Percentiles rank a stretch among this genome's conserved stretches.
Evolutionary conservation across 1,140 invertebrate genomes (phyloP).

Genomic region (Geopemphigus sp.): DNA sequence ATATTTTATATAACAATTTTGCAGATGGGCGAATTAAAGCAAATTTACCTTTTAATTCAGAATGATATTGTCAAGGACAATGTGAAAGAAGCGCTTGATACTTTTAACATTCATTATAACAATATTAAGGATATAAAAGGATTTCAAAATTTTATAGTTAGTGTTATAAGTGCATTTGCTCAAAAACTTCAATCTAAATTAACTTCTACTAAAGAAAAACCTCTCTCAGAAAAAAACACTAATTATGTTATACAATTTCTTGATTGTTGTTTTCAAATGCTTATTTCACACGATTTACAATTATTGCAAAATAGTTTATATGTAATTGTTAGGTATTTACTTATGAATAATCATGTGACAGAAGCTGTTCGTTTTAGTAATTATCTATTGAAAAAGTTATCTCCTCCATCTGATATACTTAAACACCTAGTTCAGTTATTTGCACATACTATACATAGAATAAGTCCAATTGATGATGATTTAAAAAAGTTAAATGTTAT

Average conservation of each 20-base stretch:
- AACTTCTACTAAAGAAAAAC: neutral
- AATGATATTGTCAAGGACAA: conserved; percentile 11
- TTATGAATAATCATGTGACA: neutral
- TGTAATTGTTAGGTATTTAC: conserved; percentile 43
- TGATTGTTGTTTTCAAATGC: conserved; percentile 22
- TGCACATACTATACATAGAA: conserved; percentile 20
- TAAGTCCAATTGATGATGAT: conserved; percentile 40
- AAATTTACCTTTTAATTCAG: conserved; percentile 37
- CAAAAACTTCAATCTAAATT: conserved; percentile 42
- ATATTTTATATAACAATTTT: neutral
- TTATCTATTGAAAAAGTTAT: conserved; percentile 25
- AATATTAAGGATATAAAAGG: conserved; percentile 21
- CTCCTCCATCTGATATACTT: conserved; percentile 8
- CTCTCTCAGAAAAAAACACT: neutral
- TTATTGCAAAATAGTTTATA: conserved; percentile 42
- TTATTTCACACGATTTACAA: neutral
- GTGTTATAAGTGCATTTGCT: conserved; percentile 20
- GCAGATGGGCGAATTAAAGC: conserved; percentile 35
- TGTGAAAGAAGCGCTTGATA: conserved; percentile 12
- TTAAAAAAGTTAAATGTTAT: conserved; percentile 44
- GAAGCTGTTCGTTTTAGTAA: conserved; percentile 33
- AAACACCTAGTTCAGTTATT: conserved; percentile 37
- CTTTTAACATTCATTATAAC: conserved; percentile 7
- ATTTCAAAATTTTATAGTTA: conserved; percentile 37
- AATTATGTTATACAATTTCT: conserved; percentile 18